Conservation (phyloP, 2,888 invertebrate genomes). For the Hypena proboscidalis region DNA sequence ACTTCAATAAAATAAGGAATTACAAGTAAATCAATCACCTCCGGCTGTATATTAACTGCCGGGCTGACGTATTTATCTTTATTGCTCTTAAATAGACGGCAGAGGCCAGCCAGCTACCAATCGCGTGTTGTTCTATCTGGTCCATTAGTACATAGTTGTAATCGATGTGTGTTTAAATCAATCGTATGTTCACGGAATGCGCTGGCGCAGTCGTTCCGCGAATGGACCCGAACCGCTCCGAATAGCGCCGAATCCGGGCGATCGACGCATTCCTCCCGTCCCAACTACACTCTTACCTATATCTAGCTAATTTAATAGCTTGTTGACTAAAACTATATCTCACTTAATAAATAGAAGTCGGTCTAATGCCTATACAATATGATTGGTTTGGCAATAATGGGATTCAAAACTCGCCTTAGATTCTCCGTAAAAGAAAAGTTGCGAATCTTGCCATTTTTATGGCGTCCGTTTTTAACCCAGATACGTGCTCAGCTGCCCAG, state of each 20-base stretch:
- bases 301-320: slow-evolving; percentile 7
- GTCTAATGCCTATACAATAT: slow-evolving; percentile 1
- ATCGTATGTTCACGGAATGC: slow-evolving; percentile 18
- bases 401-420: background rate
- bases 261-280: slow-evolving; percentile 18
- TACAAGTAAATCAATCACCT: slow-evolving; percentile 3
- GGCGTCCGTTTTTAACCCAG: slow-evolving; percentile 1
- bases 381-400: background rate
- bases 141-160: slow-evolving; percentile 1
- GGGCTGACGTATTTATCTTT: slow-evolving; percentile 9
- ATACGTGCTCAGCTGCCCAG: background rate
- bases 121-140: background rate
- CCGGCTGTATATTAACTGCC: background rate
- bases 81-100: slow-evolving; percentile 6
- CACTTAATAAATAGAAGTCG: background rate
- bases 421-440: slow-evolving; percentile 4
- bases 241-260: slow-evolving; percentile 16
- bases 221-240: slow-evolving; percentile 12
- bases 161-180: slow-evolving; percentile 13
- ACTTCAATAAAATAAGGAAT: background rate
- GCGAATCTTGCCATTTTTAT: slow-evolving; percentile 4
- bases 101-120: slow-evolving; percentile 1
- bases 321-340: background rate
- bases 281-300: background rate
- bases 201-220: slow-evolving; percentile 17